Evolutionary conservation across 2,113 vertebrate genomes (phyloP), one percentile per base, ranked within the genome.

Genomic region (Chaenocephalus aceratus): DNA sequence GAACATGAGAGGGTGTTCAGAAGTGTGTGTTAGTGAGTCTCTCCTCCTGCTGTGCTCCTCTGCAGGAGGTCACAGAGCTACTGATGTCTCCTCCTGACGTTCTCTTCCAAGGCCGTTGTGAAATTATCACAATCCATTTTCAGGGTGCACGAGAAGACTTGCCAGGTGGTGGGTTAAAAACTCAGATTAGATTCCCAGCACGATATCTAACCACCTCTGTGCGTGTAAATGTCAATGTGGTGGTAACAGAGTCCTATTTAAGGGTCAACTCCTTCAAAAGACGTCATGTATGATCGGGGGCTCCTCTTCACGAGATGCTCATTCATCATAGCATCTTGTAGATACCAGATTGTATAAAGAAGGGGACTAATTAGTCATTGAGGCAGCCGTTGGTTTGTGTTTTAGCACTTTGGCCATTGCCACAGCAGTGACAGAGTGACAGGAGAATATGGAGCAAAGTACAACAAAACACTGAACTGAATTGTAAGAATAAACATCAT

Each of bases 121-220:
- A 65, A 88, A 91, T 93, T 89, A 91, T 89, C 83, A 87, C 91
- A 92, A 92, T 91, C 88, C 85, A 85, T 89, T 91, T 91, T 86
- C 85, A 86, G 77, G 75, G 86, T 88, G 88, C 77, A 62, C 68
- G 71, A 72, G 58, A 82, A 86, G 84, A 84, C 76, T 15, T 66
- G 62, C 74, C 75, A 80, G 58, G 86, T 64, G 73, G 79, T 78
- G 88, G 78, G 83, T 77, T 84, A 67, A 90, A 91, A 92, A 91
- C 81, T 79, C 81, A 84, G 90, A 93, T 93, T 93, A 91, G 81
- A 89, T 84, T 86, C 90, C 56, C 88, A 86, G 80, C 72, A n/a
- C 58, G 90, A 88, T 86, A 84, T 49, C 6, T 48, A 80, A 81
- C 66, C 77, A 65, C 56, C 77, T 68, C 79, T 79, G 72, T 76